phyloP scores from a whole-genome alignment of 2,888 invertebrate species.

The Drosophila sordidapex region DNA sequence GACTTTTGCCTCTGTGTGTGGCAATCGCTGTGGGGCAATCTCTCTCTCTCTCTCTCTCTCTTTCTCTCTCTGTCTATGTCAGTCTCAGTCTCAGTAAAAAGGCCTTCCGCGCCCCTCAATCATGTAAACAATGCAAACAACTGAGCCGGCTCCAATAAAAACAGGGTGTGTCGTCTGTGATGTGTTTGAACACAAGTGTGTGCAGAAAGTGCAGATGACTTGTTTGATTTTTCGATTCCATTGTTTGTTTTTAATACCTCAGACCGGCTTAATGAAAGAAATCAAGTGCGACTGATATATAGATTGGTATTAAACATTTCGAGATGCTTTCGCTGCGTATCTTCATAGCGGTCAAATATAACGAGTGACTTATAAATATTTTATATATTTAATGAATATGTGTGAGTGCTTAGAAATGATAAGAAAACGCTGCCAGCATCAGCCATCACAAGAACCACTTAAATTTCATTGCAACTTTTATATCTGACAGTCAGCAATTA shows the following conservation, averaged over 20 bases:
- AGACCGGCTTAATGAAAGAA: not conserved
- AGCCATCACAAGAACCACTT: not conserved
- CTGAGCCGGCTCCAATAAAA: constrained; percentile 44
- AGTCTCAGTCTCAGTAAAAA: not conserved
- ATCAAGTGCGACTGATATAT: constrained; percentile 12
- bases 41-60: constrained; percentile 47
- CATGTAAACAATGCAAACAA: constrained; percentile 59
- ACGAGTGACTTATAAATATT: not conserved
- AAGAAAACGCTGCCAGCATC: not conserved
- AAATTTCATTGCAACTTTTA: constrained; percentile 2
- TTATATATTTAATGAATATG: not conserved
- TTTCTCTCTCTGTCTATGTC: constrained; percentile 47
- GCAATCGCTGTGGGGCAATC: constrained; percentile 67
- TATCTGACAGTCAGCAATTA: not conserved
- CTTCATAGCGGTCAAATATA: not conserved
- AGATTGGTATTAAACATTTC: not conserved
- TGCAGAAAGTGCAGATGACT: constrained; percentile 6
- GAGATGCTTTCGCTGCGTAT: not conserved
- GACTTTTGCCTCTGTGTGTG: constrained; percentile 54
- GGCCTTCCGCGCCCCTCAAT: constrained; percentile 39
- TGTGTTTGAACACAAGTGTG: not conserved
- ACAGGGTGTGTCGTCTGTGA: constrained; percentile 41
- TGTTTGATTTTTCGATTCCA: not conserved
- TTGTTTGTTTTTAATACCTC: not conserved
- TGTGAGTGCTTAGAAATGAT: not conserved